Evolutionary conservation across 2,888 invertebrate species (phyloP), one percentile per base, ranked within the genome.

Genomic region (Spodoptera picta): DNA sequence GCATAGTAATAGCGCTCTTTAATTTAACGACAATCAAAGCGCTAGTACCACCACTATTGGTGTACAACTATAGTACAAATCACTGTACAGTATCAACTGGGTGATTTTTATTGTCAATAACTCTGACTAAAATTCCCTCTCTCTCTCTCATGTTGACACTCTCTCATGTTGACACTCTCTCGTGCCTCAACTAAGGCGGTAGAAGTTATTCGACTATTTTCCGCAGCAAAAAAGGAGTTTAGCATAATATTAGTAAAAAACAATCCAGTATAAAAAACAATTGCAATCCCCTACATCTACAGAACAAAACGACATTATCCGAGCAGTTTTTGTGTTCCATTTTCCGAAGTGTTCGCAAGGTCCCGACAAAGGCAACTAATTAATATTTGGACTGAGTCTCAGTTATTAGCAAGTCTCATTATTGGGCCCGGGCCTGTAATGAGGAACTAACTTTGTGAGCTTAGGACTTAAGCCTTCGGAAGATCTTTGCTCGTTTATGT

Each of bases 371-470:
- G 65, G 75, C 55, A 54, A 61, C 78, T 85, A 77, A 84, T 85
- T 84, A 84, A 80, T 81, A 83, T 84, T 85, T 83, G 67, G 76
- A 74, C 63, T 70, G 65, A 64, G 62, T 64, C 59, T 57, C 46
- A 47, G 63, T 75, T 79, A 74, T 73, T 79, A 66, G 60, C 59
- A 23, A 41, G 23, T 3, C 56, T 69, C 69, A 65, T 73, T 77
- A 77, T 75, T 45, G 45, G 57, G n/a, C 60, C 57, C 53, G 42
- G 27, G 48, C 14, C 43, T n/a, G 23, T 64, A 60, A 67, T 56
- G 65, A 57, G 58, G 23, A 65, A 46, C 51, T 65, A 55, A 45
- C 68, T 69, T 63, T 57, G 56, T 45, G 41, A 24, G 60, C 63
- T 67, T 65, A 59, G 14, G 41, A 19, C 69, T 61, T 49, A n/a